Base-by-base conservation (phyloP, 2,797 vertebrate species). In the Myoxocephalus aenaeus region DNA sequence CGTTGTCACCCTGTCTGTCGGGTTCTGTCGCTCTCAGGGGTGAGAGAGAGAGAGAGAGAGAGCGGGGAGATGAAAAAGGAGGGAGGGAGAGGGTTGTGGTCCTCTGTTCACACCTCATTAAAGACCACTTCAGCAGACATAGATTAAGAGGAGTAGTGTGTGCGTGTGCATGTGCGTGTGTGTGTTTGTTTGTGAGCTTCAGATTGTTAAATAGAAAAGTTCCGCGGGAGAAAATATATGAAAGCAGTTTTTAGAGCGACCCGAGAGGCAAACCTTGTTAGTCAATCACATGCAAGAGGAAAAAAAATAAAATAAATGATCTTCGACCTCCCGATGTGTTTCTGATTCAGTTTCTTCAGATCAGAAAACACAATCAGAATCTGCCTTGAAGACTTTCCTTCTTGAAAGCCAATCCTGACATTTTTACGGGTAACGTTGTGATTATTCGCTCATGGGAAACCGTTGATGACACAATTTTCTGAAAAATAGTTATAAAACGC, bases 101-200 rank as follows among this genome's bases (percentile, higher is more conserved):
- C 81, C 71, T 88, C 85, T 86, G 81, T 91, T 91, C 90, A 93
- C 89, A 92, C 90, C 90, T 94, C 93, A 94, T 93, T 94, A 93
- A 91, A 93, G 90, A 88, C 75, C 90, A 88, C 90, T 93, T 87
- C 88, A 86, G 81, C 90, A 90, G 83, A 92, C 86, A 84, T 75
- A 91, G 89, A 91, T 92, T 90, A 88, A 87, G 85, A 82, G 71
- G 69, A 80, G 70, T 36, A 58, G 73, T 29, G 65, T 56, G 81
- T 50, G 73, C 32, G 64, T 54, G 81, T 54, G 73, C 27, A 62
- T 56, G 81, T 40, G 65, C 63, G 70, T 70, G 56, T 67, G 63
- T 69, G 14, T 80, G 58, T 70, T 70, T 36, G 75, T 54, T 11
- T 84, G 81, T 73, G 81, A 68, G 67, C 32, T 50, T 10, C 56